Percentiles rank a stretch among this genome's conserved stretches.
Evolutionary conservation across 2,113 vertebrate species (phyloP).

Genomic region (Entosphenus tridentatus): DNA sequence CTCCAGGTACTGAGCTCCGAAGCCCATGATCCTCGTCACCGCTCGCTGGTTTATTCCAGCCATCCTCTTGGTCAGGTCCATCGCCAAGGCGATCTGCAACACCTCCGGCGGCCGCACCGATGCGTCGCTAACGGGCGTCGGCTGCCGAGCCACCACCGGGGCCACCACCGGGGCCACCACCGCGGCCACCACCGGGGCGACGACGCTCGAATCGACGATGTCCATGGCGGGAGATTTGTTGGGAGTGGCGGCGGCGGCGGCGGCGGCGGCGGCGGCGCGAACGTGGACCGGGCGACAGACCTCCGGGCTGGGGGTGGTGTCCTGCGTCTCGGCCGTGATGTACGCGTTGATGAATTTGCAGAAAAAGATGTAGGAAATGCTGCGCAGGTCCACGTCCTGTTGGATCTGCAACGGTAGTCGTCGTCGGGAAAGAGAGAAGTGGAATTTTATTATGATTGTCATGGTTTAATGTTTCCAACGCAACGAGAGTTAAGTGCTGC

Average conservation of each 20-base stretch:
- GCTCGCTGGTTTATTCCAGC: conserved; percentile 19
- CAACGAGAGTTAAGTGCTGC: too few relatives aligned
- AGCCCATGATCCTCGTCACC: conserved; percentile 21
- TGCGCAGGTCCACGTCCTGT: too few relatives aligned
- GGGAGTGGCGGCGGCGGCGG: background rate
- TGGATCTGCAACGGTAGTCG: too few relatives aligned
- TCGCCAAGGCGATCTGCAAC: conserved; percentile 22
- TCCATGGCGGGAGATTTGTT: background rate
- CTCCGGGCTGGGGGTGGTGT: background rate
- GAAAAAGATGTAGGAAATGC: too few relatives aligned
- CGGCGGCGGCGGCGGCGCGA: background rate
- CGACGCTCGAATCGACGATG: conserved; percentile 12
- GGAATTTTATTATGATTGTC: too few relatives aligned
- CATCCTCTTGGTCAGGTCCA: conserved; percentile 25
- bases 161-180: conserved; percentile 13
- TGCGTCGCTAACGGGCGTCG: conserved; percentile 11
- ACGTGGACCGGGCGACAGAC: background rate
- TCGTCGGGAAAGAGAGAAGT: too few relatives aligned
- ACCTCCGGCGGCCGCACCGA: conserved; percentile 14
- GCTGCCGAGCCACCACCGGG: conserved; percentile 9
- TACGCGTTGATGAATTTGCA: too few relatives aligned
- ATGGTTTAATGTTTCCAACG: too few relatives aligned
- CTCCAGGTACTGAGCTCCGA: conserved; percentile 20
- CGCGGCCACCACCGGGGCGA: conserved; percentile 13
- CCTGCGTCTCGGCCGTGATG: too few relatives aligned